Conservation (phyloP, 23 tunicate genomes). For the Diplosoma virens region DNA sequence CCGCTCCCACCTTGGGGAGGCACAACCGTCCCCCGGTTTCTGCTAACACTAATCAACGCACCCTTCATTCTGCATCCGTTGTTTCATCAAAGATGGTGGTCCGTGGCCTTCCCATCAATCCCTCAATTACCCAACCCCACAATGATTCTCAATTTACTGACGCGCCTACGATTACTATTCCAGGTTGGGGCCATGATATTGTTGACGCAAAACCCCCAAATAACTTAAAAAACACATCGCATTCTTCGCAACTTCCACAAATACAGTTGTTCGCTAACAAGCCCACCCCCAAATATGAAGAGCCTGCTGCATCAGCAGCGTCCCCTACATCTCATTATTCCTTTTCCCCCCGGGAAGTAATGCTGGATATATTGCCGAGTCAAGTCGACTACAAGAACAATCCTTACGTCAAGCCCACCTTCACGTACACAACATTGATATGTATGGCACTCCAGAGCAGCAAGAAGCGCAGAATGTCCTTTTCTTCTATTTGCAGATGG, state of each 20-base stretch:
- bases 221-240: background rate
- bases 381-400: slow-evolving; percentile 75
- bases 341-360: slow-evolving; percentile 45
- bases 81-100: background rate
- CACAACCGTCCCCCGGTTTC: background rate
- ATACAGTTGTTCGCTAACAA: background rate
- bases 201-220: background rate
- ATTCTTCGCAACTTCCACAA: slow-evolving; percentile 8
- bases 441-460: slow-evolving; percentile 69
- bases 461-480: slow-evolving; percentile 44
- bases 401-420: slow-evolving; percentile 62
- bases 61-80: background rate
- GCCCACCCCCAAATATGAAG: background rate
- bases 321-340: slow-evolving; percentile 26
- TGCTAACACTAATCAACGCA: background rate
- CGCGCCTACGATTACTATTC: background rate
- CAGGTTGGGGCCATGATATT: background rate
- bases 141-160: background rate
- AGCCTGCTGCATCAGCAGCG: background rate
- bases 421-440: slow-evolving; percentile 43
- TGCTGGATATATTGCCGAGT: slow-evolving; percentile 38
- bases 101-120: background rate
- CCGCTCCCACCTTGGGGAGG: slow-evolving; percentile 17
- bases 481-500: slow-evolving; percentile 74
- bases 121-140: background rate